These are phyloP conservation scores for Solenodon paradoxus DNA, from an alignment of 2,113 vertebrate species.

Conservation along the genomic window DNA sequence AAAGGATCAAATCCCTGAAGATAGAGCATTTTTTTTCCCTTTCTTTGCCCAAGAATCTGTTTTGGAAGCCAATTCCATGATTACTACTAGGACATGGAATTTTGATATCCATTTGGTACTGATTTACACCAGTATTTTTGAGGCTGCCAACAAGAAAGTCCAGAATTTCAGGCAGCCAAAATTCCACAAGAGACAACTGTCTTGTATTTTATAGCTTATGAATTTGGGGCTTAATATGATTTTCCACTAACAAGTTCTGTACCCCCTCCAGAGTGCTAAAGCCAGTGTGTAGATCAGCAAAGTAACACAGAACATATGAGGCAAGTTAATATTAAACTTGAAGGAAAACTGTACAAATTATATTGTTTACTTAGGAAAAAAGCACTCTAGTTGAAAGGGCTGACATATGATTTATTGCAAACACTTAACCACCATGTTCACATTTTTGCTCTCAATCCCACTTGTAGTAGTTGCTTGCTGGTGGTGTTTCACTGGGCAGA, in stretches of 20 bases:
- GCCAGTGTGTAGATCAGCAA: slow-evolving; percentile 74
- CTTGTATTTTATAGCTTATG: slow-evolving; percentile 86
- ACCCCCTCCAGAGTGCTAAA: slow-evolving; percentile 81
- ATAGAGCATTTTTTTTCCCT: slow-evolving; percentile 51
- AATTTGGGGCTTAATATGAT: slow-evolving; percentile 83
- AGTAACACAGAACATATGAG: slow-evolving; percentile 78
- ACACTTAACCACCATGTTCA: slow-evolving; percentile 63
- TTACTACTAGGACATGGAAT: slow-evolving; percentile 81
- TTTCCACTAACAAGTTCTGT: slow-evolving; percentile 85
- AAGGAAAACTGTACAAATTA: slow-evolving; percentile 79
- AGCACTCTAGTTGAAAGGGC: slow-evolving; percentile 74
- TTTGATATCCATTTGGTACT: slow-evolving; percentile 85
- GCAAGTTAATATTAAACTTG: slow-evolving; percentile 80
- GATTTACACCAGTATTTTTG: slow-evolving; percentile 83
- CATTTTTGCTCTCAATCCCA: slow-evolving; percentile 56
- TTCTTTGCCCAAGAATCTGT: slow-evolving; percentile 76
- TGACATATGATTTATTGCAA: slow-evolving; percentile 70
- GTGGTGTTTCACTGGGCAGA: not conserved
- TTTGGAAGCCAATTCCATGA: slow-evolving; percentile 77
- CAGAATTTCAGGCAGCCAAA: slow-evolving; percentile 83
- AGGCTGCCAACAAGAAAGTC: slow-evolving; percentile 83
- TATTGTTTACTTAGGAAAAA: slow-evolving; percentile 76
- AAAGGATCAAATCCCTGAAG: slow-evolving; percentile 62
- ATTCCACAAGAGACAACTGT: slow-evolving; percentile 84
- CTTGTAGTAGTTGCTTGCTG: slow-evolving; percentile 43